Conservation (phyloP, 2,113 vertebrate species). For the Psammodynastes pulverulentus region DNA sequence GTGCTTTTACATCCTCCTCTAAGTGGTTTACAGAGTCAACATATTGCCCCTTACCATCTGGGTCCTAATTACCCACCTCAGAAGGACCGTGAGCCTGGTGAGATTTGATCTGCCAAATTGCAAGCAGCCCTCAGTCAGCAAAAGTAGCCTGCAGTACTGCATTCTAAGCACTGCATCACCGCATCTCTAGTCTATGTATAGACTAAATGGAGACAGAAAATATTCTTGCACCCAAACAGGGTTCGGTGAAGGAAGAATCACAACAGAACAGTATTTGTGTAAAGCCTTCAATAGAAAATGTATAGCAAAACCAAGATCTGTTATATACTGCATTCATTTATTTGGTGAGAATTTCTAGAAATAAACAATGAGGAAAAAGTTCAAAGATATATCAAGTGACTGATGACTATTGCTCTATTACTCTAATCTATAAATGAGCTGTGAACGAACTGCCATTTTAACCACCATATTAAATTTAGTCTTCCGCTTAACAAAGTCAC, state of each 20-base stretch:
- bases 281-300: neutral
- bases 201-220: neutral
- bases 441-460: neutral
- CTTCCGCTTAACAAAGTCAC: neutral
- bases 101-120: no score
- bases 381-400: neutral
- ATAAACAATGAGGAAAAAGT: neutral
- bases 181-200: neutral
- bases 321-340: neutral
- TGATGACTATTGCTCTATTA: neutral
- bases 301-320: neutral
- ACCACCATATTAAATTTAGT: neutral
- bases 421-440: neutral
- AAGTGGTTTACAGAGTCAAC: no score
- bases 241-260: neutral
- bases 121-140: no score
- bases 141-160: no score
- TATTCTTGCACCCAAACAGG: neutral
- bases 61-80: no score
- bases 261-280: neutral
- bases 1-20: no score
- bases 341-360: neutral
- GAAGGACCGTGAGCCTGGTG: no score
- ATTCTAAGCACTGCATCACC: no score
- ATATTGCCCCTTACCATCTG: no score